These are phyloP conservation scores for Oxytorus armatus DNA, from an alignment of 2,888 invertebrate genomes.

Conservation along the genomic window DNA sequence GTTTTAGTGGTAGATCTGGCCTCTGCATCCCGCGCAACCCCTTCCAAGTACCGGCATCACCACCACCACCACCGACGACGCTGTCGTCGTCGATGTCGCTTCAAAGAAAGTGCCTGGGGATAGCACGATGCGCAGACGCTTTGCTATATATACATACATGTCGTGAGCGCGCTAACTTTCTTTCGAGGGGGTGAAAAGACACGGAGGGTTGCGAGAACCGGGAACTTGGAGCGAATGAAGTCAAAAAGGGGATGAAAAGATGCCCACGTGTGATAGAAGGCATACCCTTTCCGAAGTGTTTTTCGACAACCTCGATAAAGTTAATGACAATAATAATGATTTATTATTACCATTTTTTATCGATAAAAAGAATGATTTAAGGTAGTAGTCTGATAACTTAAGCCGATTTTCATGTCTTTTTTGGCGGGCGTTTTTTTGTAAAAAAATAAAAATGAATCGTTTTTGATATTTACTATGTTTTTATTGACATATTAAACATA, in stretches of 20 bases:
- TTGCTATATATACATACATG: slow-evolving; percentile 22
- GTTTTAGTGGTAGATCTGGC: slow-evolving; percentile 58
- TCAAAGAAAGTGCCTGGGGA: slow-evolving; percentile 74
- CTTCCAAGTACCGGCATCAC: slow-evolving; percentile 47
- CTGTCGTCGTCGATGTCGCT: slow-evolving; percentile 70
- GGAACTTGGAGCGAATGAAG: slow-evolving; percentile 18
- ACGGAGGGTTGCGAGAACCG: background rate
- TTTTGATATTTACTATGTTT: background rate
- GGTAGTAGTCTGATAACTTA: no score
- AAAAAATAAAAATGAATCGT: no score
- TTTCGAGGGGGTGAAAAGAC: slow-evolving; percentile 55
- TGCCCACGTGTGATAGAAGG: background rate
- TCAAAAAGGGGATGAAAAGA: slow-evolving; percentile 2
- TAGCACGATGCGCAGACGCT: slow-evolving; percentile 66
- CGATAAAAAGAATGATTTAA: no score
- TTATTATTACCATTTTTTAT: no score
- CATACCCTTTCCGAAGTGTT: background rate
- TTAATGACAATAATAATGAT: no score
- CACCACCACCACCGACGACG: slow-evolving; percentile 38
- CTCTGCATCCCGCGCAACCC: slow-evolving; percentile 50
- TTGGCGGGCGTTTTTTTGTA: no score
- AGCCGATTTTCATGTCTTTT: no score
- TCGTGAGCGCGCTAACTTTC: slow-evolving; percentile 65
- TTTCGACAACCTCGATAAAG: no score
- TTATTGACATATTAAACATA: no score